A percentile compares a stretch with the other conserved stretches of the same genome.
Conservation (phyloP, 37 sponge, comb jelly and placozoan genomes). For the Cliona cf. orientalis region DNA sequence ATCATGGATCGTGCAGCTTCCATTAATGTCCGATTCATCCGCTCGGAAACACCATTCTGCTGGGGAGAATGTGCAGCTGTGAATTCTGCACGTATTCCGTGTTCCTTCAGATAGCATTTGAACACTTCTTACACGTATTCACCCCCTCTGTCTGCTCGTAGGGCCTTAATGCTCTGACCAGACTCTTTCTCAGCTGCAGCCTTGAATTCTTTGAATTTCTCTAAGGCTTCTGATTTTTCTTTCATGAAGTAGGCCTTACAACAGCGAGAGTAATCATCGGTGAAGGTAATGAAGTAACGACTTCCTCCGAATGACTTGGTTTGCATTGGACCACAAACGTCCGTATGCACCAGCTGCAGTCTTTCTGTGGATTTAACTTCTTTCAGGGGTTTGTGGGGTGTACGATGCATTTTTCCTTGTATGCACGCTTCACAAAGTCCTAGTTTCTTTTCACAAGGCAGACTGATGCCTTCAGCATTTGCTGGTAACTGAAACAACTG, state of each 20-base stretch:
- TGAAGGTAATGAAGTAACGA: constrained; percentile 65
- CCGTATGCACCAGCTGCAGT: constrained; percentile 47
- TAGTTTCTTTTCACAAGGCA: constrained; percentile 18
- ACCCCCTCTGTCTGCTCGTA: constrained; percentile 54
- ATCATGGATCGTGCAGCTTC: constrained; percentile 59
- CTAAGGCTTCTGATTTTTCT: constrained; percentile 44
- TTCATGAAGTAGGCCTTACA: constrained; percentile 50
- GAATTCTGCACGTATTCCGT: constrained; percentile 30
- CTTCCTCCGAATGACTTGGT: constrained; percentile 58
- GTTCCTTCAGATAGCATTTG: constrained; percentile 35
- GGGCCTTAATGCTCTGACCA: constrained; percentile 16
- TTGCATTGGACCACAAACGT: constrained; percentile 68
- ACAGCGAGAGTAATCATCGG: constrained; percentile 61
- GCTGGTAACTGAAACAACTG: constrained; percentile 6
- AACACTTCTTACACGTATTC: constrained; percentile 63
- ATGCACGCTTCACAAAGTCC: constrained; percentile 56
- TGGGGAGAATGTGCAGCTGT: constrained; percentile 50
- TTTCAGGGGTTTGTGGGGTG: constrained; percentile 24
- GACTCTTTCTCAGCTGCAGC: constrained; percentile 32
- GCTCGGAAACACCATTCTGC: constrained; percentile 56
- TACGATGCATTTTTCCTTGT: constrained; percentile 46
- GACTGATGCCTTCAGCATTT: constrained; percentile 16
- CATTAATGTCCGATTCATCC: constrained; percentile 60
- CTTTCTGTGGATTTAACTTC: constrained; percentile 27
- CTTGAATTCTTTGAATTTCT: constrained; percentile 66